phyloP scores from a whole-genome alignment of 2,888 invertebrate genomes.

The Chirona hameri region DNA sequence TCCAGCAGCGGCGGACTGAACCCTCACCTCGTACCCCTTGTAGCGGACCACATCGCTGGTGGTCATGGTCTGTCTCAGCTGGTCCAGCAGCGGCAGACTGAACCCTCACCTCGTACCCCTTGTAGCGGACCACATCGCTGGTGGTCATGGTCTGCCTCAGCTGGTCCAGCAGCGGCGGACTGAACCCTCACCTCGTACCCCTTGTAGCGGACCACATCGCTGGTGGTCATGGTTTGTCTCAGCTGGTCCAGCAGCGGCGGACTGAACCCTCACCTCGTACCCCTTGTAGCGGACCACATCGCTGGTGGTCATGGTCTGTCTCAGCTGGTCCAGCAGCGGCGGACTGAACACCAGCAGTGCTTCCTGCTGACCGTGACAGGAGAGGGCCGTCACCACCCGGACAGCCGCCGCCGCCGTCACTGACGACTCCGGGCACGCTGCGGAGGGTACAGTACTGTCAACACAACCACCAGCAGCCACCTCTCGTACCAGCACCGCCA shows the following conservation, averaged over 20 bases:
- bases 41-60: no score
- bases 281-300: slow-evolving; percentile 63
- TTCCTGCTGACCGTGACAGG: background rate
- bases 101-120: no score
- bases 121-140: no score
- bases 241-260: slow-evolving; percentile 35
- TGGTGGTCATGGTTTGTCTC: slow-evolving; percentile 49
- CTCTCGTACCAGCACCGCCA: no score
- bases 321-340: slow-evolving; percentile 34
- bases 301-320: slow-evolving; percentile 50
- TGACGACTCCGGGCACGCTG: background rate
- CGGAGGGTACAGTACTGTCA: no score
- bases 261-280: slow-evolving; percentile 58
- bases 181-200: slow-evolving; percentile 69
- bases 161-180: no score
- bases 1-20: no score
- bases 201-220: slow-evolving; percentile 61
- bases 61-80: no score
- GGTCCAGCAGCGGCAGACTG: no score
- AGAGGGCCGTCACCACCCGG: slow-evolving; percentile 1
- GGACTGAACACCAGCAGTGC: slow-evolving; percentile 34
- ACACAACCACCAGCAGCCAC: no score
- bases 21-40: no score
- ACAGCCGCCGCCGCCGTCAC: background rate
- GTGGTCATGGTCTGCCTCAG: no score